Base-by-base conservation (phyloP, 2,797 vertebrate genomes). In the Sandelia bainsii region DNA sequence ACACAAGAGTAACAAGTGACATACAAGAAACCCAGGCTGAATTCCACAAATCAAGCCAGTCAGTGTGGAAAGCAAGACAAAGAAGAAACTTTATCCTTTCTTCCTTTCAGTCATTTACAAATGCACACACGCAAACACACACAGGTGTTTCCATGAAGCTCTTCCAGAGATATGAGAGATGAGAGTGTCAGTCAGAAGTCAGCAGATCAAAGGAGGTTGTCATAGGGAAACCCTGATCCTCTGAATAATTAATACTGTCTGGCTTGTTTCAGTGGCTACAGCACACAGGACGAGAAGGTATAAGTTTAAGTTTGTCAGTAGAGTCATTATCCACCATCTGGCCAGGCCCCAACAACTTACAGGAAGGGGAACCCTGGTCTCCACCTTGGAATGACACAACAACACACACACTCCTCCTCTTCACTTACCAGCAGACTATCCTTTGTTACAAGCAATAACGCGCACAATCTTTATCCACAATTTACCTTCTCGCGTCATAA, bases 231-330 rank as follows among this genome's bases (percentile, higher is more conserved):
- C 87, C 84, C 88, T 84, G 83, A 71, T 62, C 85, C 87, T 71
- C 67, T 94, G 74, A 94, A 94, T 93, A 91, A 69, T 93, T 93
- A 89, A 93, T 91, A 45, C 17, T 22, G 77, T 63, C 80, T 86
- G 79, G 78, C 85, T 90, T 82, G 86, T 76, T 86, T 85, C 85
- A 89, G 63, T 77, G 60, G 71, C 37, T 75, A 72, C 84, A 77
- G 72, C 78, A 81, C 82, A 91, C 77, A 85, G 77, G 82, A 91
- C 25, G 4, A 2, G 25, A 25, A 25, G n/a, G n/a, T n/a, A n/a
- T n/a, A n/a, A n/a, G n/a, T n/a, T n/a, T n/a, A n/a, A 6, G 11
- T 44, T 39, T 22, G 61, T 16, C 25, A 27, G 10, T 17, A 54
- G 62, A 82, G 56, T 79, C 57, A 72, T 77, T 72, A 78, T 79